Evolutionary conservation across 2,797 vertebrate genomes (phyloP).

Genomic region (Sitta carolinensis): DNA sequence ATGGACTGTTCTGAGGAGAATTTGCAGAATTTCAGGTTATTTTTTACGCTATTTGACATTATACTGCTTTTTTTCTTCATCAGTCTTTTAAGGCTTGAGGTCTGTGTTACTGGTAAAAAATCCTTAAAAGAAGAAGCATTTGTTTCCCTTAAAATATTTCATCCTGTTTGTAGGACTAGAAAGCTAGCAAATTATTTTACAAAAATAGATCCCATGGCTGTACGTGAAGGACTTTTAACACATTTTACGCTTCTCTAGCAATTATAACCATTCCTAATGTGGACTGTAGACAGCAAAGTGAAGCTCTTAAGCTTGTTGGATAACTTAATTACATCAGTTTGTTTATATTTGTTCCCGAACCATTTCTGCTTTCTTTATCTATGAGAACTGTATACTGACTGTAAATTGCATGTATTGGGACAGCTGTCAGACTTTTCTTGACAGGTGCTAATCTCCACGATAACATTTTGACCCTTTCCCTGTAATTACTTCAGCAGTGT

Average conservation of each 20-base stretch:
- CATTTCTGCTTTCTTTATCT: not conserved
- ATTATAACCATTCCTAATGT: not conserved
- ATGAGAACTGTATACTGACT: not conserved
- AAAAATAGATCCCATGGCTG: not conserved
- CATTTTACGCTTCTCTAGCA: not conserved
- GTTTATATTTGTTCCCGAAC: not conserved
- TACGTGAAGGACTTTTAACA: not conserved
- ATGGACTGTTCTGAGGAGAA: not conserved
- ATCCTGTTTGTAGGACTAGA: not conserved
- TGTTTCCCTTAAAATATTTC: not conserved
- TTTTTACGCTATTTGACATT: not conserved
- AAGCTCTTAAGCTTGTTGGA: not conserved
- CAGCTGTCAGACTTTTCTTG: not conserved
- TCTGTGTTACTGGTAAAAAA: not conserved
- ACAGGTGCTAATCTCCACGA: not conserved
- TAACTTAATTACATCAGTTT: constrained; percentile 13
- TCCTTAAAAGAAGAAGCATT: not conserved
- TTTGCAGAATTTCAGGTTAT: not conserved
- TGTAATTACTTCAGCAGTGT: constrained; percentile 2
- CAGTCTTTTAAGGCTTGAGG: not conserved
- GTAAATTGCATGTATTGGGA: not conserved
- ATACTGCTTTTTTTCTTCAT: not conserved
- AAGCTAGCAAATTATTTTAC: not conserved
- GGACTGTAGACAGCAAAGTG: not conserved
- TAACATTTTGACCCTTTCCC: not conserved